Evolutionary conservation across 2,888 invertebrate genomes (phyloP).

Genomic region (Entomobrya multifasciata): DNA sequence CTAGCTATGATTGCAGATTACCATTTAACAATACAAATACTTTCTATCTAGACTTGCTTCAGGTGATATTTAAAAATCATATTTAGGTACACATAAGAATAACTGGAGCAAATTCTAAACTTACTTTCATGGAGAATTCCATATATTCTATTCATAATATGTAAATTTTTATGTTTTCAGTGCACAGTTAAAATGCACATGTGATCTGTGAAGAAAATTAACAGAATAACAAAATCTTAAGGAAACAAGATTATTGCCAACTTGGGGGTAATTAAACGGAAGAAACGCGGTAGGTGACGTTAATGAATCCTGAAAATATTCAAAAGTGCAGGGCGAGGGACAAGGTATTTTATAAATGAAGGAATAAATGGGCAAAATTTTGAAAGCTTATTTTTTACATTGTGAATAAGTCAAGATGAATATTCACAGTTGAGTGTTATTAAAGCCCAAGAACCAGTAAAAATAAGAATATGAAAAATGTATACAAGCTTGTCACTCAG

Average conservation of each 20-base stretch:
- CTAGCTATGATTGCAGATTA: too few species aligned
- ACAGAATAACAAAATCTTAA: constrained; percentile 37
- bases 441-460: not conserved
- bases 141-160: not conserved
- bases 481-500: too few species aligned
- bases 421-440: too few species aligned
- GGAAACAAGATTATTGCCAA: constrained; percentile 35
- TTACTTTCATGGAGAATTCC: not conserved
- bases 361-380: not conserved
- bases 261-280: constrained; percentile 41
- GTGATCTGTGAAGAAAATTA: constrained; percentile 21
- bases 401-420: too few species aligned
- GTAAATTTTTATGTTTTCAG: too few species aligned
- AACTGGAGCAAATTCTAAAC: not conserved
- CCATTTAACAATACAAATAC: constrained; percentile 1
- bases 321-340: not conserved
- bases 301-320: constrained; percentile 37
- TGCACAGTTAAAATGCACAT: too few species aligned
- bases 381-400: too few species aligned
- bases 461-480: not conserved
- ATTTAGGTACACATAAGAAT: not conserved
- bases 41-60: not conserved
- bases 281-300: not conserved
- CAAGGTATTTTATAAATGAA: not conserved
- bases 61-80: not conserved